phyloP scores from a whole-genome alignment of 2,113 vertebrate genomes.

The Osmerus mordax region DNA sequence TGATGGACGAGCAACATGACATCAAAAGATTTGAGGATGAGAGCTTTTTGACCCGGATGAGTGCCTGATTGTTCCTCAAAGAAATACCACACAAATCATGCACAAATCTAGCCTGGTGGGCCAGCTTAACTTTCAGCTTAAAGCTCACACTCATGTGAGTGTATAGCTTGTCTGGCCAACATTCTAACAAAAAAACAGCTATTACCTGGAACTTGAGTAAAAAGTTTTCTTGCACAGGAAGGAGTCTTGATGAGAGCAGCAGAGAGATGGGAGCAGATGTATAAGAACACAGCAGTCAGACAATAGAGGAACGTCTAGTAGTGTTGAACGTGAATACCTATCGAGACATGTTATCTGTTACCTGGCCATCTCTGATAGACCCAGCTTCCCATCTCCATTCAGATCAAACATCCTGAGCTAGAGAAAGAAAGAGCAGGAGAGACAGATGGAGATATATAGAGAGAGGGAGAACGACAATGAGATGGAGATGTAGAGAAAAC shows the following conservation, averaged over 20 bases:
- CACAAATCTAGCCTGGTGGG: no score
- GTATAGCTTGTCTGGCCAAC: no score
- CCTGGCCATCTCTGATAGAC: constrained; percentile 96
- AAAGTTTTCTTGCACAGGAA: constrained; percentile 97
- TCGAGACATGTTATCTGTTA: constrained; percentile 51
- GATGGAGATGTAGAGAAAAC: neutral
- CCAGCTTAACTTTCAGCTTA: no score
- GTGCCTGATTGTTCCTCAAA: no score
- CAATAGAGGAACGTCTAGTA: neutral
- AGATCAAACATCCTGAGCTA: constrained; percentile 95
- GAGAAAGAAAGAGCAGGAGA: constrained; percentile 1
- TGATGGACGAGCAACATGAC: neutral
- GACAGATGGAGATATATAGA: neutral
- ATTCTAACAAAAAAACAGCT: no score
- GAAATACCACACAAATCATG: no score
- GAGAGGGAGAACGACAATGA: neutral
- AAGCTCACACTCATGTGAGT: no score
- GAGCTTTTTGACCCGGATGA: no score
- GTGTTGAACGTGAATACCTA: neutral
- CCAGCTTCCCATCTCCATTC: constrained; percentile 94
- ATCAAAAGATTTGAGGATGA: neutral
- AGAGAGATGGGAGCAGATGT: neutral
- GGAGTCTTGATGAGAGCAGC: constrained; percentile 73
- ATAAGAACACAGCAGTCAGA: neutral
- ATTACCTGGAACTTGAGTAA: constrained; percentile 93